Evolutionary conservation across 2,113 vertebrate species (phyloP), one percentile per base, ranked within the genome.

Genomic region (Gopherus evgoodei): DNA sequence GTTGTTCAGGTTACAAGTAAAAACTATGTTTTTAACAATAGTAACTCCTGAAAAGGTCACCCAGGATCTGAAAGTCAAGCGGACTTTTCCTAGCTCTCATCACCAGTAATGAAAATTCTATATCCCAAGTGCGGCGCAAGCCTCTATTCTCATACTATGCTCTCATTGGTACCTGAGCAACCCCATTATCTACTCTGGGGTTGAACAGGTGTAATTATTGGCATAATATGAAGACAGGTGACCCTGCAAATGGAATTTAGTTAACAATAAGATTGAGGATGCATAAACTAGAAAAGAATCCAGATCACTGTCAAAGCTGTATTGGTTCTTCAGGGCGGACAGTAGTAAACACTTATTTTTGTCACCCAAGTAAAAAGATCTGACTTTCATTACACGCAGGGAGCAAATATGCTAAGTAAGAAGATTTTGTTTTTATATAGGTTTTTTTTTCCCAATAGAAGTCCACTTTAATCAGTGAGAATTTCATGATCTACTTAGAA

Each of bases 181-280:
- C 22, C 19, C 57, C 24, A 47, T 83, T 95, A 93, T 85, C 87
- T 94, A 92, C 86, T 90, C 56, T 75, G 38, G 81, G 29, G 75
- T 38, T 84, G 50, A 78, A 72, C 16, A 47, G 1, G 0, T 86
- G 83, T 52, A 85, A 91, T 76, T 91, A 50, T 57, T 38, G 95
- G 31, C 29, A 54, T 83, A 94, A 89, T 87, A 81, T 83, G 83
- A 96, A 93, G 89, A 89, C 88, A 90, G 81, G 79, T 90, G 65
- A 53, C 13, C 93, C 83, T 88, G 50, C 81, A 89, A 95, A 80
- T 93, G 25, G 83, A 90, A 79, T 38, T 56, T 59, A 93, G 75
- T 22, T 85, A 88, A 65, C 1, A 69, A 42, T 35, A 93, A 52
- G 44, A 81, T 87, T 86, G 38, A 44, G 13, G 84, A 14, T 19